phyloP scores from a whole-genome alignment of 1,140 invertebrate species.

The Lepidotrigona ventralis region DNA sequence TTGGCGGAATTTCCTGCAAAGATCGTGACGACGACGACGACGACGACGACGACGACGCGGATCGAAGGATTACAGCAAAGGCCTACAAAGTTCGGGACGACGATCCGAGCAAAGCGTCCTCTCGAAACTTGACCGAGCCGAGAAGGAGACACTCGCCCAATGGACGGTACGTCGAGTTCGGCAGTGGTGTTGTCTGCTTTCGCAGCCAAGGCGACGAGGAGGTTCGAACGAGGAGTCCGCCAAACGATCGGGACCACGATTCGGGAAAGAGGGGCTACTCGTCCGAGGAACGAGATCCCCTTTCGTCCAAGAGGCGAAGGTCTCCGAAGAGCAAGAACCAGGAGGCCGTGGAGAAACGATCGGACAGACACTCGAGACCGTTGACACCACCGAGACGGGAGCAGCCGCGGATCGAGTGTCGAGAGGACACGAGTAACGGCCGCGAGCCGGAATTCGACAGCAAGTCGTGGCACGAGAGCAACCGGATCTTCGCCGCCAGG shows the following conservation, averaged over 20 bases:
- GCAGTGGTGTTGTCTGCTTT: slow-evolving; percentile 19
- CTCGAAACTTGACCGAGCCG: background rate
- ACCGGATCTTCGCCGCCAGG: slow-evolving; percentile 61
- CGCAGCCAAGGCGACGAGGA: slow-evolving; percentile 25
- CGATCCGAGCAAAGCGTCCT: slow-evolving; percentile 22
- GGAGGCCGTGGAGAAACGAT: slow-evolving; percentile 40
- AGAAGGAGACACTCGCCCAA: slow-evolving; percentile 36
- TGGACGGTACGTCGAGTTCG: slow-evolving; percentile 52
- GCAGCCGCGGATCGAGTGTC: slow-evolving; percentile 14
- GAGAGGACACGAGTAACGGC: slow-evolving; percentile 15
- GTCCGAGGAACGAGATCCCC: slow-evolving; percentile 41
- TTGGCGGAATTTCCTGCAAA: slow-evolving; percentile 36
- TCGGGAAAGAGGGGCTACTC: slow-evolving; percentile 15
- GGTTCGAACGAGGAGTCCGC: slow-evolving; percentile 22
- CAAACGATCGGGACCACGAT: slow-evolving; percentile 24
- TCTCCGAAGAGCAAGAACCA: slow-evolving; percentile 37
- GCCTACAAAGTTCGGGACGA: slow-evolving; percentile 31
- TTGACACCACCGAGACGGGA: slow-evolving; percentile 68
- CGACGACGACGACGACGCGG: slow-evolving; percentile 18
- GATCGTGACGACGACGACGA: slow-evolving; percentile 32
- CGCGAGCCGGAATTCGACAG: slow-evolving; percentile 35
- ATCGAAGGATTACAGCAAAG: background rate
- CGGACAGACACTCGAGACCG: slow-evolving; percentile 69
- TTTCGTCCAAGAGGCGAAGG: slow-evolving; percentile 30
- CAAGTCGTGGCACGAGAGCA: slow-evolving; percentile 71